phyloP scores from a whole-genome alignment of 2,797 vertebrate species.

The Phoxinus dragarum region DNA sequence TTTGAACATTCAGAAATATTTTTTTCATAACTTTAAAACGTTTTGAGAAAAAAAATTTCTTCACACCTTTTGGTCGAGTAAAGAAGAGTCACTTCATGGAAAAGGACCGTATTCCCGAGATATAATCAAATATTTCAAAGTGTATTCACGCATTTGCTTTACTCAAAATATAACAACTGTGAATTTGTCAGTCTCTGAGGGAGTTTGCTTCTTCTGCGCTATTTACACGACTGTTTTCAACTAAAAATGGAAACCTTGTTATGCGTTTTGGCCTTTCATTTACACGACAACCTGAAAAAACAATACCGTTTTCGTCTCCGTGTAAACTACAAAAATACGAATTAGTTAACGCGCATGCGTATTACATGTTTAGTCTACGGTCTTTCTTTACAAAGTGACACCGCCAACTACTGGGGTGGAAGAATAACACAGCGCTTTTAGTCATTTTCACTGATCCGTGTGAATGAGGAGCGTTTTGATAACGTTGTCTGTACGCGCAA shows the following conservation, averaged over 20 bases:
- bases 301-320: fast-evolving
- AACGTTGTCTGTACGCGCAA: not conserved
- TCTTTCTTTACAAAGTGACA: not conserved
- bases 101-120: not conserved
- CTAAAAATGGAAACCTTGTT: not conserved
- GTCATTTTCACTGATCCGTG: too few species aligned
- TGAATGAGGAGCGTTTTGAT: not conserved
- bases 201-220: not conserved
- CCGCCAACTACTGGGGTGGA: not conserved
- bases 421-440: not conserved
- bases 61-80: not conserved
- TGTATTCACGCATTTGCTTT: not conserved
- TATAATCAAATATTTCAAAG: not conserved
- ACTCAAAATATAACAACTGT: not conserved
- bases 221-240: not conserved
- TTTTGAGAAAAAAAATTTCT: not conserved
- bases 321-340: not conserved
- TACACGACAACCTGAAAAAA: not conserved
- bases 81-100: not conserved
- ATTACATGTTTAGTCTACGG: not conserved
- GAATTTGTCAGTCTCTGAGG: not conserved
- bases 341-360: too few species aligned
- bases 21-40: not conserved
- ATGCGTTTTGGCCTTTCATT: not conserved
- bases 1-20: not conserved